Conservation (phyloP, 2,113 vertebrate genomes). For the Sinocyclocheilus rhinocerous region DNA sequence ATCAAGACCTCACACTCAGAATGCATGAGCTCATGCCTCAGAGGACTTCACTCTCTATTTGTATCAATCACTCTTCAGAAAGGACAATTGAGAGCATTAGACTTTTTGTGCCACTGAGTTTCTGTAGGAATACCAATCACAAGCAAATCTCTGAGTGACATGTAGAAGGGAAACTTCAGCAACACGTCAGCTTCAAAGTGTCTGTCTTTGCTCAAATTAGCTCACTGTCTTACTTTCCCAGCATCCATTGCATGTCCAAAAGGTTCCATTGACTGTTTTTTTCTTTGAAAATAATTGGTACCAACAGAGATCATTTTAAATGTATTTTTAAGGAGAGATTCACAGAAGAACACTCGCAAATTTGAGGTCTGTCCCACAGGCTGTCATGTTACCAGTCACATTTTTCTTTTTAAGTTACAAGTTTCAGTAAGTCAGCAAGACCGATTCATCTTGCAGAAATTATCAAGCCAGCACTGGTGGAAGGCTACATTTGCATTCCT, state of each 20-base stretch:
- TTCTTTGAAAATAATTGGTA: slow-evolving; percentile 45
- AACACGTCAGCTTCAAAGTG: slow-evolving; percentile 15
- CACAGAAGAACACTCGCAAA: not conserved
- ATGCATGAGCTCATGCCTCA: slow-evolving; percentile 2
- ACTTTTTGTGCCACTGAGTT: not conserved
- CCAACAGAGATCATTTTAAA: slow-evolving; percentile 45
- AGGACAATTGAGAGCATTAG: slow-evolving; percentile 24
- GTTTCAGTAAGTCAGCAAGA: not conserved
- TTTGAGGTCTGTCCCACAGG: slow-evolving; percentile 28
- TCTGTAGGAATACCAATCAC: slow-evolving; percentile 32
- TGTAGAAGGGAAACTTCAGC: not conserved
- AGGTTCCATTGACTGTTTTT: slow-evolving; percentile 39
- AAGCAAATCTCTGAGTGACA: slow-evolving; percentile 1
- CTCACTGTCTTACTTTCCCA: slow-evolving; percentile 8
- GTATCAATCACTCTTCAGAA: slow-evolving; percentile 29
- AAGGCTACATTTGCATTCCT: slow-evolving; percentile 43
- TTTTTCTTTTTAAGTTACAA: not conserved
- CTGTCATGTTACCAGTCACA: slow-evolving; percentile 23
- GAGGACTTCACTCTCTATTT: slow-evolving; percentile 27
- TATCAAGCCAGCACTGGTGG: not conserved
- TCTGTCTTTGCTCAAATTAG: slow-evolving; percentile 37
- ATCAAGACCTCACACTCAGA: slow-evolving; percentile 6
- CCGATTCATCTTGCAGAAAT: slow-evolving; percentile 11
- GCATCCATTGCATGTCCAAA: slow-evolving; percentile 22
- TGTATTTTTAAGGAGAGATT: slow-evolving; percentile 35